Percentiles rank a stretch among this genome's conserved stretches.
Evolutionary conservation across 2,888 invertebrate species (phyloP).

Genomic region (Sicus ferrugineus): DNA sequence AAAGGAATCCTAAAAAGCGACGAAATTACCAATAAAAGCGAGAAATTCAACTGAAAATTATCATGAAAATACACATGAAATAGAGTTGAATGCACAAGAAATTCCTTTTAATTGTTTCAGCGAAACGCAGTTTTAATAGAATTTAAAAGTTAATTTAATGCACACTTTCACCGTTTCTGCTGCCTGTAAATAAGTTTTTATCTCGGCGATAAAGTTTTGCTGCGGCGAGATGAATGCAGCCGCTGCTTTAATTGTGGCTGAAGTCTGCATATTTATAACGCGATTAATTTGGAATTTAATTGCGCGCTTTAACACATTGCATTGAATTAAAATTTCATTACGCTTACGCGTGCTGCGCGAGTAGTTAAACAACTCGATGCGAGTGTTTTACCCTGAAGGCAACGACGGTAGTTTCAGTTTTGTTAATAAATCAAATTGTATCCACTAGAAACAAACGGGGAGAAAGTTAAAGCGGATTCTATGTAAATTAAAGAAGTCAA

Average conservation of each 20-base stretch:
- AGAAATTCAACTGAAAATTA: background rate
- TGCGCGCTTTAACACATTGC: background rate
- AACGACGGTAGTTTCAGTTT: background rate
- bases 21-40: background rate
- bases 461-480: background rate
- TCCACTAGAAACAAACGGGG: background rate
- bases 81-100: too few relatives aligned
- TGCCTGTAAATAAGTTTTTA: background rate
- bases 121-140: background rate
- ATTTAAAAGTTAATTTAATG: background rate
- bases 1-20: background rate
- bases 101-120: too few relatives aligned
- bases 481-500: background rate
- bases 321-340: background rate
- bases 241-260: background rate
- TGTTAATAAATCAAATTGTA: background rate
- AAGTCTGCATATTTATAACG: background rate
- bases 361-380: background rate
- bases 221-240: background rate
- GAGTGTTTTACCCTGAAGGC: background rate
- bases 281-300: background rate
- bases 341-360: too few relatives aligned
- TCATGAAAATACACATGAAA: background rate
- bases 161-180: background rate
- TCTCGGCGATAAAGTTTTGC: background rate